Percentiles rank a stretch among this genome's conserved stretches.
phyloP scores from a whole-genome alignment of 2,888 invertebrate species.

The Ochropleura leucogaster region DNA sequence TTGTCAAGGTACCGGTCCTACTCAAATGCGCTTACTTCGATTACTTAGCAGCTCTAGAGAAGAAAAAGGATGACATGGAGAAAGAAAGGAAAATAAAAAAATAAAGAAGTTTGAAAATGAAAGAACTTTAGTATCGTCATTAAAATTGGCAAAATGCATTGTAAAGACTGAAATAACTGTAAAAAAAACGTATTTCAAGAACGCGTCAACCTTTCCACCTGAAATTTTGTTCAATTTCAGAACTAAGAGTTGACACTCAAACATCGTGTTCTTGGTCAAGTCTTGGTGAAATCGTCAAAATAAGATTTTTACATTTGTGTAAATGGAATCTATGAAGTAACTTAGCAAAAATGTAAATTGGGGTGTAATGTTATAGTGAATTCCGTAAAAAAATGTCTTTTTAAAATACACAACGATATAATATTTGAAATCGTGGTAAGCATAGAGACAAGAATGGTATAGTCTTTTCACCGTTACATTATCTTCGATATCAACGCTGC shows the following conservation, averaged over 20 bases:
- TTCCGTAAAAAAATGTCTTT: constrained; percentile 24
- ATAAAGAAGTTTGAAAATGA: constrained; percentile 58
- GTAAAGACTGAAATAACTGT: constrained; percentile 20
- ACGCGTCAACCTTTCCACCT: neutral
- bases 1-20: constrained; percentile 84
- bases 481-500: neutral
- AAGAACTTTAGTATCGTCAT: constrained; percentile 17
- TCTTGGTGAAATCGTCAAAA: constrained; percentile 39
- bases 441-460: constrained; percentile 9
- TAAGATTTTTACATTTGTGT: constrained; percentile 16
- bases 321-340: constrained; percentile 16
- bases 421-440: constrained; percentile 31
- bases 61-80: constrained; percentile 73
- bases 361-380: constrained; percentile 16
- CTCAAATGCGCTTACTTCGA: constrained; percentile 85
- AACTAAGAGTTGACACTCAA: neutral
- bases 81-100: constrained; percentile 78
- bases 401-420: constrained; percentile 6
- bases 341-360: constrained; percentile 19
- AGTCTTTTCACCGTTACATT: neutral
- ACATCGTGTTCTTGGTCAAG: constrained; percentile 5
- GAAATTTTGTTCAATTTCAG: neutral
- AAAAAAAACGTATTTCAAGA: neutral
- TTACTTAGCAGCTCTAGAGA: constrained; percentile 80
- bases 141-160: constrained; percentile 14